Evolutionary conservation across 2,797 vertebrate genomes (phyloP).

Genomic region (Prunella strophiata): DNA sequence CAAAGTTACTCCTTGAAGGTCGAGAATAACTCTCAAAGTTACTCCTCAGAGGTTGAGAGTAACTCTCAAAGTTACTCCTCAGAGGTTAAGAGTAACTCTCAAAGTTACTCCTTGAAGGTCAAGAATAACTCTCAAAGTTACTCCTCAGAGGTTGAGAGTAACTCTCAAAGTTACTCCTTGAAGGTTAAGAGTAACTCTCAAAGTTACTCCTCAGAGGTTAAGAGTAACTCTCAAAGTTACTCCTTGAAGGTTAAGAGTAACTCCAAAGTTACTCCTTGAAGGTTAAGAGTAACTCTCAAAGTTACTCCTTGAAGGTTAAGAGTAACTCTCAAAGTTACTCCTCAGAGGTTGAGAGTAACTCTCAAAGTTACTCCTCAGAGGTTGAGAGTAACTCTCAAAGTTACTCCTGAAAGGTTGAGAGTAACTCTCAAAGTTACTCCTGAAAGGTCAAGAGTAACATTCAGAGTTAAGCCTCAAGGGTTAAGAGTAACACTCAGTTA

Average conservation of each 20-base stretch:
- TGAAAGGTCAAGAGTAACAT: accelerated
- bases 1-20: accelerated
- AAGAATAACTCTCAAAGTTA: not conserved
- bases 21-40: accelerated
- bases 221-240: not conserved
- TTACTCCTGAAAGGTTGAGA: accelerated
- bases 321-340: not conserved
- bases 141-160: accelerated
- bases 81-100: accelerated
- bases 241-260: accelerated
- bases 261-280: accelerated
- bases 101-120: accelerated
- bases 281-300: accelerated
- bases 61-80: not conserved
- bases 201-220: accelerated
- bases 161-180: accelerated
- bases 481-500: not conserved
- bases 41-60: accelerated
- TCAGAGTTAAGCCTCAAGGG: not conserved
- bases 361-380: accelerated
- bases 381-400: accelerated
- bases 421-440: no score
- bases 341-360: accelerated
- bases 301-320: accelerated
- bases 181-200: accelerated